Percentiles rank a stretch among this genome's conserved stretches.
These are phyloP conservation scores for Cyrtonyx montezumae DNA, from an alignment of 2,113 vertebrate species.

Conservation along the genomic window DNA sequence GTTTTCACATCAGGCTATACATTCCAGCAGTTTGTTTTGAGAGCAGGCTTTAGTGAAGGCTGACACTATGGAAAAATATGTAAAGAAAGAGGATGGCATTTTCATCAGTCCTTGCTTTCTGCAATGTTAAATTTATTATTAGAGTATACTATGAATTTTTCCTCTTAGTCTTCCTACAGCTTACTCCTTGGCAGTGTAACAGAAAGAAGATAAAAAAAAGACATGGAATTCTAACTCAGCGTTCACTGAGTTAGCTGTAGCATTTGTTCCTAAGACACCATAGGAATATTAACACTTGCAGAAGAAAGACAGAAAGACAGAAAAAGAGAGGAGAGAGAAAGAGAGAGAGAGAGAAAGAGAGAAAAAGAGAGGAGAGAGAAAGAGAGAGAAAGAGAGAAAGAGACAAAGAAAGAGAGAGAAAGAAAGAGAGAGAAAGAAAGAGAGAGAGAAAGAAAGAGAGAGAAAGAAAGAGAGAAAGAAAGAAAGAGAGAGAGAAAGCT, in stretches of 20 bases:
- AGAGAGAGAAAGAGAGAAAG: too few species aligned
- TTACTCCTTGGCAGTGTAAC: neutral
- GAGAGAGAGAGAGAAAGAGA: too few species aligned
- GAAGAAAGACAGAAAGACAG: too few species aligned
- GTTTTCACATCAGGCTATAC: neutral
- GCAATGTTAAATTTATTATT: neutral
- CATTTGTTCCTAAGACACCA: neutral
- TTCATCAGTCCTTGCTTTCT: neutral
- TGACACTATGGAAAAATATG: fast-evolving
- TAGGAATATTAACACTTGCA: too few species aligned
- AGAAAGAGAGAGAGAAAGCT: too few species aligned
- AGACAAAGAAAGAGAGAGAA: too few species aligned
- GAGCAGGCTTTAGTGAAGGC: neutral
- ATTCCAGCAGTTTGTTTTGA: neutral
- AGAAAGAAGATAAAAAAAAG: neutral
- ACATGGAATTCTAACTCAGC: neutral
- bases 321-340: too few species aligned
- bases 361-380: too few species aligned
- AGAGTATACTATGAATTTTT: neutral
- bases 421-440: too few species aligned
- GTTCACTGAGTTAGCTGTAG: fast-evolving
- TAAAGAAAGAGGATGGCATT: neutral
- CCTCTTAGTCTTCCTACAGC: neutral
- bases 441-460: too few species aligned
- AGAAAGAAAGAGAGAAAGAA: too few species aligned